A percentile compares a stretch with the other conserved stretches of the same genome.
phyloP scores from a whole-genome alignment of 2,888 invertebrate genomes.

The Pherbina coryleti region DNA sequence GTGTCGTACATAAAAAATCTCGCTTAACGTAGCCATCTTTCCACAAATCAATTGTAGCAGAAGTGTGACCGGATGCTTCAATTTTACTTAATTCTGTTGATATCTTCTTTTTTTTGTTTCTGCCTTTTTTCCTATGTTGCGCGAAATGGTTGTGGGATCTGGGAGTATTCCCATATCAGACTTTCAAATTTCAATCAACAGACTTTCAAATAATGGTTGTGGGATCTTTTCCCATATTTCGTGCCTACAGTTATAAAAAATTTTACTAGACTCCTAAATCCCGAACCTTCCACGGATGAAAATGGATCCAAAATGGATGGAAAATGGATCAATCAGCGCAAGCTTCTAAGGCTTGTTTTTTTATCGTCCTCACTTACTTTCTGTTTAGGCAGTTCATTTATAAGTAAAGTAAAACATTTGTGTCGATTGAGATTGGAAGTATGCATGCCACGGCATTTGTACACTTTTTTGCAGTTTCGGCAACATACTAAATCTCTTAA shows the following conservation, averaged over 20 bases:
- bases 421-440: conserved; percentile 35
- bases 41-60: conserved; percentile 48
- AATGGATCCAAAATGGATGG: no score
- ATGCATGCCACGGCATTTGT: conserved; percentile 17
- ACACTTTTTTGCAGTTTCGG: background rate
- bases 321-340: conserved; percentile 27
- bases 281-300: conserved; percentile 22
- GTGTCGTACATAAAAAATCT: conserved; percentile 45
- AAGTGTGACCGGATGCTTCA: conserved; percentile 39
- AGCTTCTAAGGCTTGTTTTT: background rate
- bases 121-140: conserved; percentile 38
- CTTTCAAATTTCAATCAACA: no score
- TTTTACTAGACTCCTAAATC: conserved; percentile 33
- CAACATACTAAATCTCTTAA: no score
- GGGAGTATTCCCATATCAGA: conserved; percentile 45
- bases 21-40: conserved; percentile 46
- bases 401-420: conserved; percentile 10
- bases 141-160: conserved; percentile 40
- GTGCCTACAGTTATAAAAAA: conserved; percentile 47
- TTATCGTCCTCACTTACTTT: conserved; percentile 15
- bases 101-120: conserved; percentile 36
- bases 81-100: conserved; percentile 33
- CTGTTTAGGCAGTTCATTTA: background rate
- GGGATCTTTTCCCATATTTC: conserved; percentile 41
- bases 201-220: no score